Evolutionary conservation across 2,888 invertebrate genomes (phyloP).

Genomic region (Caenorhabditis sp.): DNA sequence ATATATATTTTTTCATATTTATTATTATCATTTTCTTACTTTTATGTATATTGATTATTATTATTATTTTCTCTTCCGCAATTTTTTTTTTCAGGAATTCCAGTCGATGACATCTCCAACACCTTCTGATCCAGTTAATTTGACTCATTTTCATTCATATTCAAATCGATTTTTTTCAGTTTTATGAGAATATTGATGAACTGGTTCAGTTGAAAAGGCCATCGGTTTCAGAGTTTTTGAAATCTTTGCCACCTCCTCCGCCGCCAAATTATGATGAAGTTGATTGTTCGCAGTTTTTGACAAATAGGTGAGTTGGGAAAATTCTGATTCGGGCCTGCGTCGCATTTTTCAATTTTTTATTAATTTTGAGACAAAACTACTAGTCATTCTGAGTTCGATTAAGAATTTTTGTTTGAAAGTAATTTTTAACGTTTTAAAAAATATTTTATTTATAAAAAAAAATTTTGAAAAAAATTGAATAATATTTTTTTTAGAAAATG

Average conservation of each 20-base stretch:
- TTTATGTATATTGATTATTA: background rate
- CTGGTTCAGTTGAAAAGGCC: constrained; percentile 19
- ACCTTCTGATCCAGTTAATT: background rate
- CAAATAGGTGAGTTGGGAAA: background rate
- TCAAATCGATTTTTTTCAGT: constrained; percentile 11
- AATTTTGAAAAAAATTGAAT: no score
- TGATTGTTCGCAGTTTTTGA: constrained; percentile 1
- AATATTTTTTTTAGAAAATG: no score
- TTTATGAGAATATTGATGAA: constrained; percentile 37
- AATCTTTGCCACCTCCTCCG: constrained; percentile 32
- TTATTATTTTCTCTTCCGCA: background rate
- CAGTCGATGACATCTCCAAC: background rate
- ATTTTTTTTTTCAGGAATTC: background rate
- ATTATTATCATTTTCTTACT: background rate
- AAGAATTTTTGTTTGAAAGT: no score
- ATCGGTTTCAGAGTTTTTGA: constrained; percentile 33
- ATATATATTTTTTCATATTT: background rate
- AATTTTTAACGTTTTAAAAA: no score
- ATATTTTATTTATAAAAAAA: no score
- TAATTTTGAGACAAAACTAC: no score
- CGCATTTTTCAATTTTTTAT: background rate
- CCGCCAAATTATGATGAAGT: constrained; percentile 16
- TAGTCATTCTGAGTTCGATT: no score
- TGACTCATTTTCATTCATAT: background rate
- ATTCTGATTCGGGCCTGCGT: no score